phyloP scores from a whole-genome alignment of 2,113 vertebrate genomes.

The Anguilla japonica region DNA sequence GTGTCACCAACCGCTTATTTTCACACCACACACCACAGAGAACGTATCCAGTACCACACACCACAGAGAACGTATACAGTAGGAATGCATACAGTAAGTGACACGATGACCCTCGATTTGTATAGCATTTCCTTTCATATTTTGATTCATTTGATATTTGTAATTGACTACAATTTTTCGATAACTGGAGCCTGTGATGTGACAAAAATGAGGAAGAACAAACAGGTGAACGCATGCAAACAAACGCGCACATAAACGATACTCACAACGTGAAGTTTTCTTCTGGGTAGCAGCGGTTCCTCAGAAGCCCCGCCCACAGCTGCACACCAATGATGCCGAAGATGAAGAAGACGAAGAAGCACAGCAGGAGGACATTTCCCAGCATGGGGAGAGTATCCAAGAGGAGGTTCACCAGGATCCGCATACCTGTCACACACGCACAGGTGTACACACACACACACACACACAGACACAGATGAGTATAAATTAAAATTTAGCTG shows the following conservation, averaged over 20 bases:
- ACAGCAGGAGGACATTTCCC: conserved; percentile 95
- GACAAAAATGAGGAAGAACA: neutral
- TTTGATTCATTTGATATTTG: neutral
- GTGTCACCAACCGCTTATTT: too few relatives aligned
- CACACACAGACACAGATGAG: neutral
- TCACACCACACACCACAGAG: too few relatives aligned
- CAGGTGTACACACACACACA: conserved; percentile 17
- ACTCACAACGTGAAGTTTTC: conserved; percentile 86
- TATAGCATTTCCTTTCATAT: neutral
- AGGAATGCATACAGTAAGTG: neutral
- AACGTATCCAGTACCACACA: too few relatives aligned
- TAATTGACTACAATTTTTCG: too few relatives aligned
- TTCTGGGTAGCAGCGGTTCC: conserved; percentile 95
- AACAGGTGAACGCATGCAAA: neutral
- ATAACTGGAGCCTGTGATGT: too few relatives aligned
- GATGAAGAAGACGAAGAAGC: conserved; percentile 99
- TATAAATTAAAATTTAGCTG: neutral
- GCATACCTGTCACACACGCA: conserved; percentile 80
- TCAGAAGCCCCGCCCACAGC: conserved; percentile 95
- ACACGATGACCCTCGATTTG: neutral
- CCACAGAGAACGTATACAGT: too few relatives aligned
- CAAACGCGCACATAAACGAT: neutral
- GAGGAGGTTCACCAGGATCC: conserved; percentile 96
- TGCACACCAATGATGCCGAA: conserved; percentile 97
- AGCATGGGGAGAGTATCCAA: conserved; percentile 98